Conservation (phyloP, 1,140 invertebrate genomes). For the Temnothorax nylanderi region DNA sequence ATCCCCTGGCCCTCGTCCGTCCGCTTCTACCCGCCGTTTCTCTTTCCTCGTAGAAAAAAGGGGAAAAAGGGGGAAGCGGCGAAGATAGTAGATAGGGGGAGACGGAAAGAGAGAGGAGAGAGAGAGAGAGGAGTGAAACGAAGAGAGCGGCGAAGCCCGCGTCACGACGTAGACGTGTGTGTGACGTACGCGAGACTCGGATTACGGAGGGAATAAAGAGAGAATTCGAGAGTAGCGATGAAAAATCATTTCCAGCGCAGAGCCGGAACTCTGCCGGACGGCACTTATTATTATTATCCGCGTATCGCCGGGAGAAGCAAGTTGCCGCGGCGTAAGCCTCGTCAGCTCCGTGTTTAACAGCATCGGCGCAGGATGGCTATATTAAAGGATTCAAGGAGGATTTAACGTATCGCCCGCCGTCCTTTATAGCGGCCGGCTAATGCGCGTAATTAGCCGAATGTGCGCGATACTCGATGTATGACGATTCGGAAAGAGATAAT, state of each 20-base stretch:
- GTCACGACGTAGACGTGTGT: slow-evolving; percentile 58
- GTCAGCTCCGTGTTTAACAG: slow-evolving; percentile 51
- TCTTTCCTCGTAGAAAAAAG: slow-evolving; percentile 62
- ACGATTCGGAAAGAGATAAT: slow-evolving; percentile 57
- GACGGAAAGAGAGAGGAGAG: neutral
- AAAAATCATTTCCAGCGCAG: slow-evolving; percentile 70
- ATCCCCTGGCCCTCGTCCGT: neutral
- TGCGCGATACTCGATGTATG: slow-evolving; percentile 13
- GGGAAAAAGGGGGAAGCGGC: slow-evolving; percentile 25
- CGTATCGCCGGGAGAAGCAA: slow-evolving; percentile 47
- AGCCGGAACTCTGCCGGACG: slow-evolving; percentile 57
- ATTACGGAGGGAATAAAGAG: slow-evolving; percentile 69
- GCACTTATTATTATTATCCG: slow-evolving; percentile 68
- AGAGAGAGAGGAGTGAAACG: slow-evolving; percentile 21
- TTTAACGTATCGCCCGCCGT: slow-evolving; percentile 40
- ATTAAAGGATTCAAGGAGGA: slow-evolving; percentile 63
- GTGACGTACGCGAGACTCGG: slow-evolving; percentile 61
- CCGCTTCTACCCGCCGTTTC: slow-evolving; percentile 52
- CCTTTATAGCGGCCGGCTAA: slow-evolving; percentile 55
- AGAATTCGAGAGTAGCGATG: slow-evolving; percentile 71
- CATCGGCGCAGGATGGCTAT: slow-evolving; percentile 47
- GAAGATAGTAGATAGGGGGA: slow-evolving; percentile 27
- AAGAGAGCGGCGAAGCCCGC: slow-evolving; percentile 23
- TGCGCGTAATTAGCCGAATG: slow-evolving; percentile 61
- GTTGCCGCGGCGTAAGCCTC: slow-evolving; percentile 55